Evolutionary conservation across 2,888 invertebrate species (phyloP), one percentile per base, ranked within the genome.

Genomic region (Mimachlamys varia): DNA sequence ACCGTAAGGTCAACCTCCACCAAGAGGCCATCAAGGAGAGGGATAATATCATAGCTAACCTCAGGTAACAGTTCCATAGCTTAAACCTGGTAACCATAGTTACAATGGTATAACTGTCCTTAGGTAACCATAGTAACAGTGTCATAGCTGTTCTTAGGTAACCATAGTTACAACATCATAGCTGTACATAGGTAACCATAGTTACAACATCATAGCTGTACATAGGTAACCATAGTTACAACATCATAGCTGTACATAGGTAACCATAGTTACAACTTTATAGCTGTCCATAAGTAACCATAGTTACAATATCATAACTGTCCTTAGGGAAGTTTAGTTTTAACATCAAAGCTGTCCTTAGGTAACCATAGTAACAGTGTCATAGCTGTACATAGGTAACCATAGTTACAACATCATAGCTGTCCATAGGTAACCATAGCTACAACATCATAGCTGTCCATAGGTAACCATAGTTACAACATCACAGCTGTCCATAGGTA

Each of bases 21-120:
- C 94, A 95, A 91, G 94, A 94, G 15, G 94, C 95, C 58, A 91
- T 93, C 33, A 92, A 91, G 88, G 88, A 91, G 58, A 95, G 94
- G 88, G 95, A 95, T n/a, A 93, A 95, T 13, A 89, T 93, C 17
- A 94, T 94, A 89, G 88, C 92, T n/a, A 92, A 94, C 88, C 92
- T 95, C 38, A 95, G 94, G 95, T 95, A 89, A 88, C 44, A 89
- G 87, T 27, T 27, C 38, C 22, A 33, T 76, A 76, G 76, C 33
- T 76, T 33, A 33, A 5, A 27, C 33, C 76, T 5, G 33, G 27
- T 76, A 76, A 76, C 27, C 22, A 76, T 27, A 76, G 76, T 33
- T 12, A 33, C 22, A 12, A 4, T n/a, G 27, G 4, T 12, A 76
- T 33, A 76, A 33, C 33, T 76, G 33, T 5, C 33, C 76, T 76